Base-by-base conservation (phyloP, 2,797 vertebrate species). In the Sebastes minor region DNA sequence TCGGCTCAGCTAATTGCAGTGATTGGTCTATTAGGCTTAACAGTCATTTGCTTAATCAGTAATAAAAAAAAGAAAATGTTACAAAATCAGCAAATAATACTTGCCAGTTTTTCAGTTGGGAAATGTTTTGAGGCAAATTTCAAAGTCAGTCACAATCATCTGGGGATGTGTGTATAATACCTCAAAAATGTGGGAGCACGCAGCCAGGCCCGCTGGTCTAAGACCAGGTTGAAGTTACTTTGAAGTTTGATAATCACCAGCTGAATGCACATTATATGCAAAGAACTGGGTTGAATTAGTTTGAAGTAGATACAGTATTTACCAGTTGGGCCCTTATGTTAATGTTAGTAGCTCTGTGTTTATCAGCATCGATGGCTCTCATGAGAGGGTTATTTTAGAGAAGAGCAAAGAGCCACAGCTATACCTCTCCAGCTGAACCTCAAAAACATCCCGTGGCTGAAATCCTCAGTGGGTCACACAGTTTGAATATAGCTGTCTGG, bases 341-440 rank as follows among this genome's bases (percentile, higher is more conserved):
- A 38, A 52, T 13, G 4, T 42, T 27, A 59, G 82, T 7, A 67
- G n/a, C 52, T 38, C 14, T 22, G 22, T 64, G 20, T 75, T 81
- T 74, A 59, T 35, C 53, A 75, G 60, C 71, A 70, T 76, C 23
- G 22, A 32, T 46, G 12, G 27, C 27, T 74, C 46, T 60, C 7
- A 3, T 60, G 57, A 66, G 60, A 76, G 25, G 11, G 52, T 73
- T 81, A 68, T 72, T 67, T 74, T 14, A 55, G 67, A 63, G 52
- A 65, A 53, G 12, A 76, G 25, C 8, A 1, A 12, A 32, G 61
- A 68, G 56, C 49, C 66, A 61, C 30, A 52, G 55, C 57, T 78
- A 59, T 60, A 22, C 28, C 25, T 76, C 68, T 80, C 69, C 35
- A 82, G 55, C 69, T 82, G 49, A 49, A 49, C 65, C 72, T 49